phyloP scores from a whole-genome alignment of 2,797 vertebrate species.

The Taenioides sp. region DNA sequence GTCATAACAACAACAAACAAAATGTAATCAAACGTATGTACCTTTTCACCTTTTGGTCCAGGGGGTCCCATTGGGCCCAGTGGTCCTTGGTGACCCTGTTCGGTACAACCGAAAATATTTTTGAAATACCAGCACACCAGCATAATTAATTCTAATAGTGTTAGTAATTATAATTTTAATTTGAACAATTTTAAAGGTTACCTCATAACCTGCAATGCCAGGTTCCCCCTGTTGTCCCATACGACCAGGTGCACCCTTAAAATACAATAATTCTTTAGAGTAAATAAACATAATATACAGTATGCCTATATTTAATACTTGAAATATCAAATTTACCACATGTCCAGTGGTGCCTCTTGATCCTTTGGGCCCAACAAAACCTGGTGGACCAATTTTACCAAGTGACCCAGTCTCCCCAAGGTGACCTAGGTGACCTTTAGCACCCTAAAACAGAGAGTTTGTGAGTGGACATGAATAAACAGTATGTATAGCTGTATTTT shows the following conservation, averaged over 20 bases:
- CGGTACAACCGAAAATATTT: conserved; percentile 25
- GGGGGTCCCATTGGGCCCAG: conserved; percentile 86
- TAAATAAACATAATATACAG: background rate
- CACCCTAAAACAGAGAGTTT: conserved; percentile 76
- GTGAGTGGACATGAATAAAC: background rate
- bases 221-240: conserved; percentile 93
- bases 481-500: background rate
- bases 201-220: conserved; percentile 91
- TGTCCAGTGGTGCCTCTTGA: conserved; percentile 95
- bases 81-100: conserved; percentile 90
- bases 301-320: background rate
- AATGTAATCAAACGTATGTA: conserved; percentile 60
- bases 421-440: conserved; percentile 91
- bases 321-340: conserved; percentile 79
- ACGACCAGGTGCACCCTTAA: conserved; percentile 88
- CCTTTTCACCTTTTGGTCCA: conserved; percentile 96
- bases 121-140: conserved; percentile 9
- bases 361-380: conserved; percentile 92
- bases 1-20: background rate
- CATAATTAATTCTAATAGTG: conserved; percentile 2
- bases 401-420: conserved; percentile 89
- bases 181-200: conserved; percentile 52
- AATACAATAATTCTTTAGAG: background rate
- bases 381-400: conserved; percentile 86
- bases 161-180: background rate